These are phyloP conservation scores for Apantesis nais DNA, from an alignment of 2,888 invertebrate species.

Conservation along the genomic window DNA sequence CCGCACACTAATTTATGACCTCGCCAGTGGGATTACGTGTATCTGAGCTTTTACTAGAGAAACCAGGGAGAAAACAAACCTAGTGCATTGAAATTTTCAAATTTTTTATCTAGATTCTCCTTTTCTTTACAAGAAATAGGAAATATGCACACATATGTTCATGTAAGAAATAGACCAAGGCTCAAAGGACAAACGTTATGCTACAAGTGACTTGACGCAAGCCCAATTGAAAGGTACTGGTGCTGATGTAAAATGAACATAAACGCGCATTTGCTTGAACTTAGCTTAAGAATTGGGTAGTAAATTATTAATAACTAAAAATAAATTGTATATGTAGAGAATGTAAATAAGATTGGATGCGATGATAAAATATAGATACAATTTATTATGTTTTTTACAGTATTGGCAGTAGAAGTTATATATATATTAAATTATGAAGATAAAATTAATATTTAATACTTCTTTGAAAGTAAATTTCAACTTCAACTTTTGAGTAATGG, in stretches of 20 bases:
- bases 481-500: not conserved
- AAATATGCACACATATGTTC: not conserved
- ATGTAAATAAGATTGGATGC: too few species aligned
- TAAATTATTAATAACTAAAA: not conserved
- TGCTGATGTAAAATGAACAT: too few species aligned
- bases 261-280: not conserved
- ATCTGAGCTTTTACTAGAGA: not conserved
- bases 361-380: not conserved
- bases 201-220: too few species aligned
- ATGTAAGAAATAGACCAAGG: not conserved
- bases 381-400: not conserved
- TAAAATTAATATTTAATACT: too few species aligned
- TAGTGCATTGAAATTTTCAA: not conserved
- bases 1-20: not conserved
- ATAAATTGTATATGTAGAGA: not conserved
- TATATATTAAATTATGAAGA: not conserved
- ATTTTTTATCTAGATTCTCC: not conserved
- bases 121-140: not conserved
- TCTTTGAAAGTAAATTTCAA: too few species aligned
- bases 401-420: not conserved
- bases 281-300: not conserved
- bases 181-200: not conserved
- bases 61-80: not conserved
- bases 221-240: too few species aligned
- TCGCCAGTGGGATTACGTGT: not conserved